These are phyloP conservation scores for Cyanistes caeruleus DNA, from an alignment of 2,113 vertebrate genomes.

Conservation along the genomic window DNA sequence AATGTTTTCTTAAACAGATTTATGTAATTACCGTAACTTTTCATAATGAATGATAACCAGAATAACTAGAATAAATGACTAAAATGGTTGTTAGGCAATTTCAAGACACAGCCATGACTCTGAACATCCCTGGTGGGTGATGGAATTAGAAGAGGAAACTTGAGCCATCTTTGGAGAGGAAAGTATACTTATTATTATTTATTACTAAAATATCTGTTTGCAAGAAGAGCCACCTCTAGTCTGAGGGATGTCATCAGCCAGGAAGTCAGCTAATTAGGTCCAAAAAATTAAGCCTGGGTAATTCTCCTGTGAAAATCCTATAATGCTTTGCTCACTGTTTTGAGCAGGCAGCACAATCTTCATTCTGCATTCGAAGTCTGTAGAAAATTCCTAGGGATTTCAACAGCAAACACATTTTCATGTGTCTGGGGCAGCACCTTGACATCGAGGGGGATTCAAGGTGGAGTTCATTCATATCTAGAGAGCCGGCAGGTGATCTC, in stretches of 20 bases:
- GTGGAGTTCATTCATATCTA: background rate
- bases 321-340: background rate
- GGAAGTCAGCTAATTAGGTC: background rate
- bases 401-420: background rate
- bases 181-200: background rate
- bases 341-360: background rate
- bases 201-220: background rate
- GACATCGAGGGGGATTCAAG: fast-evolving
- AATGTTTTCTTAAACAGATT: background rate
- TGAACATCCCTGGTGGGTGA: background rate
- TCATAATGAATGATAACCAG: background rate
- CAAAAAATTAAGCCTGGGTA: background rate
- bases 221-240: background rate
- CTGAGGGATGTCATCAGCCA: background rate
- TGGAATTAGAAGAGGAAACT: background rate
- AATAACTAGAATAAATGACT: background rate
- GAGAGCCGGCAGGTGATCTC: background rate
- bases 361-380: background rate
- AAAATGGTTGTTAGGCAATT: background rate
- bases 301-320: background rate
- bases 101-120: background rate
- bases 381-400: background rate
- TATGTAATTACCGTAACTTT: fast-evolving
- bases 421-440: background rate
- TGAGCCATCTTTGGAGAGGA: background rate